Base-by-base conservation (phyloP, 2,113 vertebrate species). In the Neotragus pygmaeus region DNA sequence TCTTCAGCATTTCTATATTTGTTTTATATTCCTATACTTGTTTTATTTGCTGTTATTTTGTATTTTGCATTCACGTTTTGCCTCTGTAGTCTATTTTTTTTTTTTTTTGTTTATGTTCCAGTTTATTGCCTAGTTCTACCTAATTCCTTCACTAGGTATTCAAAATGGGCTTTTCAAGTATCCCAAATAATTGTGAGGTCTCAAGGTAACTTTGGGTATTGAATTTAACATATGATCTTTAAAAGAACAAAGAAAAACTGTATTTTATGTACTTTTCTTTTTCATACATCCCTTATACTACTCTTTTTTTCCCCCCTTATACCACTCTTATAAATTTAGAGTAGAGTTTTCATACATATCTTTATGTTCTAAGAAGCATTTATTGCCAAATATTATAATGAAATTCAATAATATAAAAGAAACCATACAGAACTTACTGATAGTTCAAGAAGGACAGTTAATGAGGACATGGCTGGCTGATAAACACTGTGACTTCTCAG, bases 121-220 rank as follows among this genome's bases (percentile, higher is more conserved):
- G 23, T 58, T 64, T 91, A 78, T 36, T 80, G 36, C 14, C 73
- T 82, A 78, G 9, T 62, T 75, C 3, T 55, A 62, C 2, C 10
- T 92, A 83, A 73, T 39, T 84, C 15, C n/a, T 84, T 73, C 39
- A 90, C 25, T 28, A 87, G 33, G 30, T 25, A 85, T 47, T n/a
- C 45, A 97, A 94, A 97, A 70, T 43, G 7, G 43, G 33, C 49
- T 91, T 89, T 83, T 60, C 91, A 96, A 57, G 83, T 58, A 93
- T 43, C 33, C 23, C 30, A 82, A 95, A 86, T 92, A 94, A 83
- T 75, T 88, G 27, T 90, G 64, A 88, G 66, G n/a, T 60, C 51
- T 85, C 53, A 92, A 10, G 47, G 45, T 84, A 83, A 30, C 36
- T 94, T 39, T 70, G 43, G n/a, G 8, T 58, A 95, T 33, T 87